phyloP scores from a whole-genome alignment of 2,888 invertebrate species.

The Epinotia brunnichana region DNA sequence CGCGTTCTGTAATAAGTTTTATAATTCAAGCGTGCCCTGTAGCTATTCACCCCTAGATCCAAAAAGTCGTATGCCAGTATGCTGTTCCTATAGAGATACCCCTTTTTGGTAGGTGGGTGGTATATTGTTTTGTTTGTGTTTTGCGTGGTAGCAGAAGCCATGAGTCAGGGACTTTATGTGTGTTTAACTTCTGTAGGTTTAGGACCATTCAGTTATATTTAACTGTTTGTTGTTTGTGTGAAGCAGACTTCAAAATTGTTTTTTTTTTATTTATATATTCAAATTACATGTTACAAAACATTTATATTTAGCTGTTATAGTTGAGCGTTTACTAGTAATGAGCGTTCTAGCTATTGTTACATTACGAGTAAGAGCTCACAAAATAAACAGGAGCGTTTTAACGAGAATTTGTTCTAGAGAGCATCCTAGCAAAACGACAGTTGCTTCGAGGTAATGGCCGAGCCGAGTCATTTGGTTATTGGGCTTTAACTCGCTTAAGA shows the following conservation, averaged over 20 bases:
- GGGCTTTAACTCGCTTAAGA: no score
- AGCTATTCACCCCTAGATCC: conserved; percentile 1
- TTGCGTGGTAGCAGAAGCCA: conserved; percentile 20
- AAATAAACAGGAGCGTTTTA: no score
- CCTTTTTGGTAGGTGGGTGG: neutral
- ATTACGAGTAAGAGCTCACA: no score
- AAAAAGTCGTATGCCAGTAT: conserved; percentile 3
- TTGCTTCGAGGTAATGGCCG: no score
- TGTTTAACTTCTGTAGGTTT: neutral
- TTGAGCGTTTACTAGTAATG: no score
- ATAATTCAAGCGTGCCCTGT: conserved; percentile 34
- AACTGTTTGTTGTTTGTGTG: neutral
- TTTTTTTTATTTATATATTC: no score
- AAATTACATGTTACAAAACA: no score
- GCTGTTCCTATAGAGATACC: neutral
- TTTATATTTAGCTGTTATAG: no score
- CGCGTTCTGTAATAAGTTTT: conserved; percentile 38
- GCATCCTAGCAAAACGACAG: no score
- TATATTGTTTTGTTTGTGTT: conserved; percentile 19
- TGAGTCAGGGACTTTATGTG: conserved; percentile 24
- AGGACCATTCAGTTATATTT: neutral
- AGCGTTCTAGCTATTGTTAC: no score
- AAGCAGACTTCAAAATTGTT: neutral
- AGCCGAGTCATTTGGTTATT: no score
- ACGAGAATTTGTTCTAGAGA: no score